Conservation (phyloP, 2,113 vertebrate species). For the Grammomys dolichurus region DNA sequence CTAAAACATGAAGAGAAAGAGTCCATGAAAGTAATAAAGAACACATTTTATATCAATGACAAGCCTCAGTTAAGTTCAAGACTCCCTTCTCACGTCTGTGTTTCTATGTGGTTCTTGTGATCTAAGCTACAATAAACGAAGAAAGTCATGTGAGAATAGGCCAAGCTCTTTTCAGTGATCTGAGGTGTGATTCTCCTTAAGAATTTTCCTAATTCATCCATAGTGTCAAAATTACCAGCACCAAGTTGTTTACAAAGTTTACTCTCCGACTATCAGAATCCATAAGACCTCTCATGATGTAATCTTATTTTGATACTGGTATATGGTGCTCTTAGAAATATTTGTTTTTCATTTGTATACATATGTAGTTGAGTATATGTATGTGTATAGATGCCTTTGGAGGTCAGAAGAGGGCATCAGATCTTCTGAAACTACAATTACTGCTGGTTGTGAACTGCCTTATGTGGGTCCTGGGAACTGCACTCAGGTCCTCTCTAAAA, state of each 20-base stretch:
- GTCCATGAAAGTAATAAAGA: background rate
- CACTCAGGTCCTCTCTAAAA: background rate
- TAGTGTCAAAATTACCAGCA: background rate
- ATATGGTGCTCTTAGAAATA: background rate
- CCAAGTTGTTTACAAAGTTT: background rate
- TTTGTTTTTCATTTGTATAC: background rate
- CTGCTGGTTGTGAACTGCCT: background rate
- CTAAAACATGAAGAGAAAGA: constrained; percentile 7
- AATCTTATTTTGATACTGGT: background rate
- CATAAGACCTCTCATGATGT: background rate
- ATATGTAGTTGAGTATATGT: background rate
- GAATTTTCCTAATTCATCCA: background rate
- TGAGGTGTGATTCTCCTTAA: background rate
- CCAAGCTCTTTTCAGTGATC: background rate
- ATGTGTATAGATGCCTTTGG: background rate
- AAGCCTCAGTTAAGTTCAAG: constrained; percentile 10
- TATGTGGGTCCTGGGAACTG: background rate
- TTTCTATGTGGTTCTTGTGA: background rate
- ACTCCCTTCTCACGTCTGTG: background rate
- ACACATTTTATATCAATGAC: background rate
- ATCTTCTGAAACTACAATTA: background rate
- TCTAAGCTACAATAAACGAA: background rate
- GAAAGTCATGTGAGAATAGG: background rate
- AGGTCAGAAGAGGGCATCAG: background rate
- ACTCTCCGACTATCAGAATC: background rate